phyloP scores from a whole-genome alignment of 2,797 vertebrate species.

The Enteromius paludinosus region DNA sequence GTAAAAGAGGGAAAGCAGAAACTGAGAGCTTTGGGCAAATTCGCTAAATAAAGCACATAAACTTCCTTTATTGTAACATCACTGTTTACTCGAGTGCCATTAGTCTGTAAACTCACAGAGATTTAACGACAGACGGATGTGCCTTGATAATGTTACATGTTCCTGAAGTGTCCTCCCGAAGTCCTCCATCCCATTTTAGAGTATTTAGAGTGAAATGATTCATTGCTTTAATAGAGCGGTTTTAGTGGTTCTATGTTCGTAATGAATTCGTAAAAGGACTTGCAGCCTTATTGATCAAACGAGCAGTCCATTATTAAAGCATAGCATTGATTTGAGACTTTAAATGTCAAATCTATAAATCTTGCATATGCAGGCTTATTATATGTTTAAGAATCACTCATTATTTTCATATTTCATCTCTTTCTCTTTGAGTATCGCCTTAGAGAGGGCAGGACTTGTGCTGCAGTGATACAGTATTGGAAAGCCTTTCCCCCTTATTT shows the following conservation, averaged over 20 bases:
- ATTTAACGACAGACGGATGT: conserved; percentile 57
- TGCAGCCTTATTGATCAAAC: conserved; percentile 27
- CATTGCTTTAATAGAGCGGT: conserved; percentile 19
- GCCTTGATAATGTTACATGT: conserved; percentile 59
- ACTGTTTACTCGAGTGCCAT: conserved; percentile 76
- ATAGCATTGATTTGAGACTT: background rate
- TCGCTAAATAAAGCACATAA: conserved; percentile 69
- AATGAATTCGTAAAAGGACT: conserved; percentile 15
- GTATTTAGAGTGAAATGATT: conserved; percentile 28
- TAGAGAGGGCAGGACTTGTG: conserved; percentile 41
- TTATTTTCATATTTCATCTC: conserved; percentile 22
- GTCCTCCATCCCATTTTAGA: conserved; percentile 20
- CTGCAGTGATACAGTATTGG: conserved; percentile 43
- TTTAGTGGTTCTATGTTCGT: background rate
- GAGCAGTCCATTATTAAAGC: conserved; percentile 27
- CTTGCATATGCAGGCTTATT: conserved; percentile 6
- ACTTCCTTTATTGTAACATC: conserved; percentile 69
- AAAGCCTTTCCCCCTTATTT: conserved; percentile 41
- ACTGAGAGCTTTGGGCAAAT: conserved; percentile 60
- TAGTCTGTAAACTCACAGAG: conserved; percentile 69
- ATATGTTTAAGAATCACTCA: conserved; percentile 4
- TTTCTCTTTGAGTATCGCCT: conserved; percentile 34
- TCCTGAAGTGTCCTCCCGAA: conserved; percentile 37
- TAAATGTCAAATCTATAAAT: conserved; percentile 2
- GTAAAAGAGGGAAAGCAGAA: conserved; percentile 63